These are phyloP conservation scores for Cinclus cinclus DNA, from an alignment of 2,113 vertebrate genomes.

Conservation along the genomic window DNA sequence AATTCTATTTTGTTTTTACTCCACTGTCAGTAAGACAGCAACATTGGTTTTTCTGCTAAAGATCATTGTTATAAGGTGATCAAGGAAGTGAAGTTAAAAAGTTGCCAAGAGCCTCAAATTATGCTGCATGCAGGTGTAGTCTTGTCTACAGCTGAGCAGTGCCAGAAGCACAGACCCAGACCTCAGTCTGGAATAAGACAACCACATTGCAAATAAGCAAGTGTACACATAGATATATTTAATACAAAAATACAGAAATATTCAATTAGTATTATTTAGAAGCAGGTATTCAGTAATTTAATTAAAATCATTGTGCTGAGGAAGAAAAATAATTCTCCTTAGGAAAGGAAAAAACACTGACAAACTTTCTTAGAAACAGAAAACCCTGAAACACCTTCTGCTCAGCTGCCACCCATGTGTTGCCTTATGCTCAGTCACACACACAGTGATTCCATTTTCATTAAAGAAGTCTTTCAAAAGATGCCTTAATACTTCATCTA, in stretches of 20 bases:
- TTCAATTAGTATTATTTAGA: not conserved
- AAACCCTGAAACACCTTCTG: not conserved
- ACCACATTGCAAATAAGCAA: not conserved
- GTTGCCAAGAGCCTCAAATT: not conserved
- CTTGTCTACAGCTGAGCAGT: not conserved
- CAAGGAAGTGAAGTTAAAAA: not conserved
- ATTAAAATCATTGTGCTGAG: not conserved
- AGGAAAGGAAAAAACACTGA: not conserved
- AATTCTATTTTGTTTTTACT: not conserved
- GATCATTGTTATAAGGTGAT: not conserved
- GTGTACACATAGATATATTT: not conserved
- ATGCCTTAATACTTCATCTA: not conserved
- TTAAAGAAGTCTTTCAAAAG: not conserved
- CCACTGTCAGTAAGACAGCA: not conserved
- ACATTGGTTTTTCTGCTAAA: not conserved
- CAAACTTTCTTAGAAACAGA: not conserved
- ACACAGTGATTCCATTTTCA: not conserved
- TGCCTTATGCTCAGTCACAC: not conserved
- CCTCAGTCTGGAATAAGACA: not conserved
- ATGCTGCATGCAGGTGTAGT: not conserved
- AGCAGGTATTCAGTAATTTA: not conserved
- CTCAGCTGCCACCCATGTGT: not conserved
- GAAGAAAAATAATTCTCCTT: not conserved
- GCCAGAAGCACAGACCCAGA: not conserved
- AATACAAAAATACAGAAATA: not conserved